Percentiles rank a stretch among this genome's conserved stretches.
phyloP scores from a whole-genome alignment of 2,797 vertebrate species.

The Diplodus sargus region DNA sequence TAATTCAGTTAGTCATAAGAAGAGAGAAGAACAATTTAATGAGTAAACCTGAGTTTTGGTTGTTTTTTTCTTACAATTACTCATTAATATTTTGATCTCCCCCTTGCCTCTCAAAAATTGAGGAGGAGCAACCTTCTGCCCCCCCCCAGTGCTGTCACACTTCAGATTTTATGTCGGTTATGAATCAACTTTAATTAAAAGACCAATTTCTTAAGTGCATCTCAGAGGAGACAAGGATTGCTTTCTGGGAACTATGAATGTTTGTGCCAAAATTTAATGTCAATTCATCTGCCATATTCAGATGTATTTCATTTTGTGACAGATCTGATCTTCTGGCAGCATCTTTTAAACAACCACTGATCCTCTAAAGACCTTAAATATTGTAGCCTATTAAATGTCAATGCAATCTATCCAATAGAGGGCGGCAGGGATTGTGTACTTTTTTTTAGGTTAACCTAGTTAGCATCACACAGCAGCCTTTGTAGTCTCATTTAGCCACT shows the following conservation, averaged over 20 bases:
- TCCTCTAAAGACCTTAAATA: neutral
- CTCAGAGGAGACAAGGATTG: slow-evolving; percentile 21
- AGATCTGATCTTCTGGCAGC: neutral
- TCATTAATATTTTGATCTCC: too few species aligned
- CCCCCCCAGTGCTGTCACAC: neutral
- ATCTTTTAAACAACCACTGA: neutral
- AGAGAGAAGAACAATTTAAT: too few species aligned
- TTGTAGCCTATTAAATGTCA: neutral
- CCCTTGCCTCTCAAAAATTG: too few species aligned
- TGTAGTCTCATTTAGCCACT: too few species aligned
- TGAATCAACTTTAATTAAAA: slow-evolving; percentile 33
- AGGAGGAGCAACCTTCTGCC: too few species aligned
- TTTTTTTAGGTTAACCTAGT: too few species aligned
- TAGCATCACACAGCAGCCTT: too few species aligned
- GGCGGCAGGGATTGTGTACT: too few species aligned
- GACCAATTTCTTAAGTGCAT: slow-evolving; percentile 30
- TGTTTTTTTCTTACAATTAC: too few species aligned
- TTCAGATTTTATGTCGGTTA: slow-evolving; percentile 15
- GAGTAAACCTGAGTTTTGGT: too few species aligned
- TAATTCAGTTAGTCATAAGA: too few species aligned
- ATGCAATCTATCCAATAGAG: neutral
- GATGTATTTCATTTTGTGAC: neutral
- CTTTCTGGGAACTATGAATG: slow-evolving; percentile 23
- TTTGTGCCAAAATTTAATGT: slow-evolving; percentile 3
- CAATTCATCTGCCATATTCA: slow-evolving; percentile 6